A percentile compares a stretch with the other conserved stretches of the same genome.
Evolutionary conservation across 2,888 invertebrate genomes (phyloP).

Genomic region (Eristalis tenax): DNA sequence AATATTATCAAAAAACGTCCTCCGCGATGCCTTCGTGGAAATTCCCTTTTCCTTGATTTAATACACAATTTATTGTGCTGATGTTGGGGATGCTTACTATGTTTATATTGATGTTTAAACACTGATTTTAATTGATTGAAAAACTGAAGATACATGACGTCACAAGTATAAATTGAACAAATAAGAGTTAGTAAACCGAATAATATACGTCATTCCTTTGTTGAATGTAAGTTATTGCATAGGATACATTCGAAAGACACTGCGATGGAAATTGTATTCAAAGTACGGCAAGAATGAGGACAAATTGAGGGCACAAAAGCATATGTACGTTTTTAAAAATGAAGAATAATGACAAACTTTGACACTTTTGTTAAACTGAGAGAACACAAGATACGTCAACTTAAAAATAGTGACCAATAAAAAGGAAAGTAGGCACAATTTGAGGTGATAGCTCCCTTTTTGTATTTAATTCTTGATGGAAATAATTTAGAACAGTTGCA

Average conservation of each 20-base stretch:
- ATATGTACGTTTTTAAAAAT: conserved; percentile 5
- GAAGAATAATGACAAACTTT: conserved; percentile 20
- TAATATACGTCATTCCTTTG: conserved; percentile 63
- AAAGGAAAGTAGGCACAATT: conserved; percentile 16
- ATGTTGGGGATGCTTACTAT: neutral
- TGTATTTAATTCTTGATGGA: neutral
- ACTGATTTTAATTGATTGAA: conserved; percentile 39
- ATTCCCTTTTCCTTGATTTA: too few relatives aligned
- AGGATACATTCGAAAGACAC: neutral
- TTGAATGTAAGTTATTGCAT: neutral
- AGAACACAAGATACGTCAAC: conserved; percentile 26
- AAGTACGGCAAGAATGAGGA: neutral
- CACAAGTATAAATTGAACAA: conserved; percentile 63
- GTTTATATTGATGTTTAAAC: conserved; percentile 18
- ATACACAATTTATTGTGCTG: too few relatives aligned
- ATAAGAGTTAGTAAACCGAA: conserved; percentile 49
- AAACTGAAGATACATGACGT: conserved; percentile 65
- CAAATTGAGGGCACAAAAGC: neutral
- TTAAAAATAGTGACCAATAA: neutral
- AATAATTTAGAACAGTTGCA: conserved; percentile 17
- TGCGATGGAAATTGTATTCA: neutral
- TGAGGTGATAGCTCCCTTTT: conserved; percentile 5
- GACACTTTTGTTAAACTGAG: conserved; percentile 41
- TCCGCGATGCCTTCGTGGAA: conserved; percentile 23
- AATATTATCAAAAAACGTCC: conserved; percentile 50